phyloP scores from a whole-genome alignment of 2,888 invertebrate genomes.

The Acanthosepion lycidas region DNA sequence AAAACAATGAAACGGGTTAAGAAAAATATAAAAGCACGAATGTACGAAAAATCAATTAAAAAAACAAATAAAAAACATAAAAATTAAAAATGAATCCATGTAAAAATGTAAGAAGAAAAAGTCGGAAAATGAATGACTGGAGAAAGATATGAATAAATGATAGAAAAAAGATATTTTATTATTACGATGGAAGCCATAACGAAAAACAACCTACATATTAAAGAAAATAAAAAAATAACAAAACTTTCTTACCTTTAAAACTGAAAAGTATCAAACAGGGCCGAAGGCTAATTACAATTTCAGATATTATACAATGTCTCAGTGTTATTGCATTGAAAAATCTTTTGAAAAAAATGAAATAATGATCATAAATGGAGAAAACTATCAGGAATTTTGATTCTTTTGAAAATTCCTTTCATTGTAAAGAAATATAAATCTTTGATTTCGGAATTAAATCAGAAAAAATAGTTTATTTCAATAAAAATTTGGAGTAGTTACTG shows the following conservation, averaged over 20 bases:
- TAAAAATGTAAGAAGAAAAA: too few relatives aligned
- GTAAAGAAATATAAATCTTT: neutral
- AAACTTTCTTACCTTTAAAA: neutral
- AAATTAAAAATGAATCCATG: too few relatives aligned
- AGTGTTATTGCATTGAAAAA: neutral
- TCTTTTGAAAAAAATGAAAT: neutral
- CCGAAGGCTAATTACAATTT: neutral
- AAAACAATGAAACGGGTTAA: too few relatives aligned
- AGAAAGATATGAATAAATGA: neutral
- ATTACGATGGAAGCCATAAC: neutral
- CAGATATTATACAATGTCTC: neutral
- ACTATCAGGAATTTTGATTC: neutral
- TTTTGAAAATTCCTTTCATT: neutral
- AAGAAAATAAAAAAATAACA: neutral
- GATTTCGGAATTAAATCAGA: constrained; percentile 33
- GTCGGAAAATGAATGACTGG: too few relatives aligned
- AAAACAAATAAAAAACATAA: too few relatives aligned
- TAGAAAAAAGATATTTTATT: neutral
- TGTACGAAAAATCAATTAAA: too few relatives aligned
- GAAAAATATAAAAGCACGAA: too few relatives aligned
- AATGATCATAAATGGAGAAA: neutral
- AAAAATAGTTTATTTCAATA: neutral
- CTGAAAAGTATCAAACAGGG: neutral
- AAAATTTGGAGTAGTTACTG: neutral
- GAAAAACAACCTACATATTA: neutral